Base-by-base conservation (phyloP, 1,140 invertebrate genomes). In the Zaprionus africanus region DNA sequence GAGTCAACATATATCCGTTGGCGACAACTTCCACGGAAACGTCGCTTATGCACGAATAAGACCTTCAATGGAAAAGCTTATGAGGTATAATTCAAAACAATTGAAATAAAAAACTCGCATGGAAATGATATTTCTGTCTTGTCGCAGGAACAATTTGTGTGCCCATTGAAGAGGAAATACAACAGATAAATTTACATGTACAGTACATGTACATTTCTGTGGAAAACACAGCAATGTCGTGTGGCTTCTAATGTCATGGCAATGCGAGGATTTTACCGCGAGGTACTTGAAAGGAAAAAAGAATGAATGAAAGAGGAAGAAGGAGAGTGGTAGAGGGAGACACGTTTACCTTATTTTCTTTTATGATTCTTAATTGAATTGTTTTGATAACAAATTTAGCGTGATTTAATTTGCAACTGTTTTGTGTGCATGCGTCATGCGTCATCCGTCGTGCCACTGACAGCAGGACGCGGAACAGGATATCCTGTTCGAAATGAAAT, bases 401-500 rank as follows among this genome's bases (percentile, higher is more conserved):
- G 19, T 51, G 19, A 24, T 24, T 51, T 51, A 51, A 51, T 51
- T 51, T 51, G 46, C 11, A 24, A 51, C 46, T 51, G 41, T 46
- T 46, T 46, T 46, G 15, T 46, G 41, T 46, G 46, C 31, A 34
- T 51, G 19, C 19, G 22, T 51, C 5, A 49, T 49, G 17, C 19
- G 19, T 46, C 46, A 53, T 26, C 7, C 11, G 7, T 17, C n/a
- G 6, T 17, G 26, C 9, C 31, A 57, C 24, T 43, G 34, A 65
- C 63, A 36, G 72, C 64, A 60, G 78, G 43, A 73, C 66, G 59
- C 62, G 85, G 78, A 74, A 88, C 81, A 81, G 79, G 85, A 88
- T 90, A 81, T 81, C 63, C 80, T 57, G 64, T 67, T 57, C 46
- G 75, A 81, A 88, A 84, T 90, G 58, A 72, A 85, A 81, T 76